A percentile compares a stretch with the other conserved stretches of the same genome.
phyloP scores from a whole-genome alignment of 2,888 invertebrate species.

The Pegoplata infirma region DNA sequence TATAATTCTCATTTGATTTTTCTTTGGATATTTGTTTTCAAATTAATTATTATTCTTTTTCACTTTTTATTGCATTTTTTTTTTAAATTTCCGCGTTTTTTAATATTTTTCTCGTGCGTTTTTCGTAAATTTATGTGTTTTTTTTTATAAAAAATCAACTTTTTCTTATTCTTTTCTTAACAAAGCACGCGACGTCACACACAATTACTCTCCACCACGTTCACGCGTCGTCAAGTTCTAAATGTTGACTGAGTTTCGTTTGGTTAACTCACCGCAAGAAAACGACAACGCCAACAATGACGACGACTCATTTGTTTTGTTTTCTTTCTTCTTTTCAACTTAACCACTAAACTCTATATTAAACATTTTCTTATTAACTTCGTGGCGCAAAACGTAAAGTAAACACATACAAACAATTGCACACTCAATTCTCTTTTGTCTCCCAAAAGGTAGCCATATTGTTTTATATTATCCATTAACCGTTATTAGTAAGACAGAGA shows the following conservation, averaged over 20 bases:
- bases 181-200: constrained; percentile 59
- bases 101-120: constrained; percentile 23
- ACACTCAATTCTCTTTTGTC: not conserved
- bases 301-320: constrained; percentile 40
- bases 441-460: constrained; percentile 50
- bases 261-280: constrained; percentile 73
- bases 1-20: not conserved
- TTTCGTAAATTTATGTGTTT: constrained; percentile 21
- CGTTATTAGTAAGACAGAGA: constrained; percentile 21
- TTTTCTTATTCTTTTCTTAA: constrained; percentile 36
- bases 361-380: constrained; percentile 29
- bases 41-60: constrained; percentile 4
- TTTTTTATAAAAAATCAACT: constrained; percentile 39
- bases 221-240: constrained; percentile 76
- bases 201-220: constrained; percentile 69
- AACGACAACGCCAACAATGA: constrained; percentile 59
- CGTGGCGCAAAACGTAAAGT: not conserved
- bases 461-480: not conserved
- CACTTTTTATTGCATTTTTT: constrained; percentile 1
- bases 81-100: not conserved
- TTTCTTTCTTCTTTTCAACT: constrained; percentile 34
- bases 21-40: constrained; percentile 2
- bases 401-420: not conserved
- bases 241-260: constrained; percentile 74
- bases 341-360: constrained; percentile 16